A percentile compares a stretch with the other conserved stretches of the same genome.
phyloP scores from a whole-genome alignment of 2,888 invertebrate species.

The Rugalucina vietnamica region DNA sequence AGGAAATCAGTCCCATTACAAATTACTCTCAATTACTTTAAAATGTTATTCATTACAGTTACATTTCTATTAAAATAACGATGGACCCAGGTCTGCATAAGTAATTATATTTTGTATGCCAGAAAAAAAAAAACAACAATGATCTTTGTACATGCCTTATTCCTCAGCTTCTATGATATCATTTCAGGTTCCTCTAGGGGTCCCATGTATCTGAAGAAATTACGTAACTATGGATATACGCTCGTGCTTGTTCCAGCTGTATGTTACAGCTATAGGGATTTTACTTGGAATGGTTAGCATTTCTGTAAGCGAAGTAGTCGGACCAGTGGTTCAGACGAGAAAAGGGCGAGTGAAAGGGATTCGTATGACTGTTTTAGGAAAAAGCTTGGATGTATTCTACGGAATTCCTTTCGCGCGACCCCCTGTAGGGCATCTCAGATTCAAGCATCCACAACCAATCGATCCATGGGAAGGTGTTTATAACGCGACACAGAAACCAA shows the following conservation, averaged over 20 bases:
- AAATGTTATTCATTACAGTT: no score
- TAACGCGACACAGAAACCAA: slow-evolving; percentile 93
- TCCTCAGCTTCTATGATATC: no score
- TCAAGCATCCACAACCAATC: slow-evolving; percentile 77
- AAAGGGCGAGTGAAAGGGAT: slow-evolving; percentile 73
- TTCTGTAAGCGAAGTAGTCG: slow-evolving; percentile 30
- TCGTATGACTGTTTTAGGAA: slow-evolving; percentile 58
- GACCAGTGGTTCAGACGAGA: slow-evolving; percentile 68
- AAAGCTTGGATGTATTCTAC: slow-evolving; percentile 77
- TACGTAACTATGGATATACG: slow-evolving; percentile 18
- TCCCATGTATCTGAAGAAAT: slow-evolving; percentile 19
- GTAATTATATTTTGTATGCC: no score
- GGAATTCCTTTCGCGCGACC: slow-evolving; percentile 83
- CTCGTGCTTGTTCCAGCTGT: slow-evolving; percentile 16
- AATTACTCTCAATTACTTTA: no score
- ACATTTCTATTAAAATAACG: no score
- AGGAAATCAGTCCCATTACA: no score
- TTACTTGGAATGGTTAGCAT: slow-evolving; percentile 24
- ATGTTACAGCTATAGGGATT: slow-evolving; percentile 11
- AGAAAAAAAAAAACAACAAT: no score
- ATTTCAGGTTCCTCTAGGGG: slow-evolving; percentile 7
- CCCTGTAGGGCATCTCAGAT: slow-evolving; percentile 87
- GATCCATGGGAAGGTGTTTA: slow-evolving; percentile 86
- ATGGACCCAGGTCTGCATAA: no score
- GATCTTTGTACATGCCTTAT: no score